Evolutionary conservation across 1,140 invertebrate species (phyloP).

Genomic region (Drosophila mayri): DNA sequence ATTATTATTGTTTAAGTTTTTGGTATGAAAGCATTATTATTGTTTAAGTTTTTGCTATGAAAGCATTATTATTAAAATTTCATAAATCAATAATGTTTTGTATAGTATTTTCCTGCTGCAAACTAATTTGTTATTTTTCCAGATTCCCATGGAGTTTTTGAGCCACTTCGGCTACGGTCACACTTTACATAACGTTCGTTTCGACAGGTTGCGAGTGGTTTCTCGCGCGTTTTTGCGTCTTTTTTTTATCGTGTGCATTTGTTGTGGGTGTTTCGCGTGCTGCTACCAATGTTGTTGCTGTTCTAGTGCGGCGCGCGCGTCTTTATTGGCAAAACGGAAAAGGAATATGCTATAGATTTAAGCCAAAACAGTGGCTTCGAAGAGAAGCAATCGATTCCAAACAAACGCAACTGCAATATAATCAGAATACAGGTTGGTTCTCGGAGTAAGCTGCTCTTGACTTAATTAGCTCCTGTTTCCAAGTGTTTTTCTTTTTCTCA

Average conservation of each 20-base stretch:
- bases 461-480: conserved; percentile 28
- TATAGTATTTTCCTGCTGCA: background rate
- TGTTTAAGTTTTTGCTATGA: too few species aligned
- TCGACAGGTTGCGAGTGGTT: conserved; percentile 22
- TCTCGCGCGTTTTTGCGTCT: conserved; percentile 14
- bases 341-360: background rate
- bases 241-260: conserved; percentile 31
- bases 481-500: conserved; percentile 28
- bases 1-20: too few species aligned
- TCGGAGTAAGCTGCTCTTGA: conserved; percentile 5
- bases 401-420: background rate
- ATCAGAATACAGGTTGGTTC: conserved; percentile 14
- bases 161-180: background rate
- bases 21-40: too few species aligned
- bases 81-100: background rate
- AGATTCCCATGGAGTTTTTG: background rate
- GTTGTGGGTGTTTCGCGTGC: conserved; percentile 33
- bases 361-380: background rate
- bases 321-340: conserved; percentile 7
- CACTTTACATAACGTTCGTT: conserved; percentile 24
- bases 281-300: conserved; percentile 19
- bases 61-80: too few species aligned
- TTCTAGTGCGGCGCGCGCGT: conserved; percentile 26
- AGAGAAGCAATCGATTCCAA: background rate
- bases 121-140: background rate